Percentiles rank a stretch among this genome's conserved stretches.
phyloP scores from a whole-genome alignment of 2,797 vertebrate genomes.

The Chelonia mydas region DNA sequence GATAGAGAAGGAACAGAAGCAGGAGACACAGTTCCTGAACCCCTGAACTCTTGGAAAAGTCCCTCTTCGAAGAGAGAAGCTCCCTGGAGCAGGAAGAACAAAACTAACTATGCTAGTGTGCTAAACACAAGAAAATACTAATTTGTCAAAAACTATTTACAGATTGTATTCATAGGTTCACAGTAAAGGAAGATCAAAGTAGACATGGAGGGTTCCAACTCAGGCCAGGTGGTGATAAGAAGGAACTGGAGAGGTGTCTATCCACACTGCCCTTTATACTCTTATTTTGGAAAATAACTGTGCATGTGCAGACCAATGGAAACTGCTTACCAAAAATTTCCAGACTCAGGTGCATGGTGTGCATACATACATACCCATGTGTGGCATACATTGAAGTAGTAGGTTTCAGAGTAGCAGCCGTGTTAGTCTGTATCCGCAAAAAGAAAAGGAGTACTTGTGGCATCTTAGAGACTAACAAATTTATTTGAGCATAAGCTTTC shows the following conservation, averaged over 20 bases:
- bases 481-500: no score
- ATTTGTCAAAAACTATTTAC: neutral
- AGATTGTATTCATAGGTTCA: neutral
- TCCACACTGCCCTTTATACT: neutral
- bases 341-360: neutral
- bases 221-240: neutral
- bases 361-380: neutral
- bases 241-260: neutral
- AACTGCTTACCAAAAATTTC: neutral
- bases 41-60: neutral
- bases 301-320: neutral
- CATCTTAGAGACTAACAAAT: no score
- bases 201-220: neutral
- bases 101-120: neutral
- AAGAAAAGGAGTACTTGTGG: no score
- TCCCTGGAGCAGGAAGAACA: neutral
- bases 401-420: neutral
- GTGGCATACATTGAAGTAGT: neutral
- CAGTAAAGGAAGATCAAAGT: neutral
- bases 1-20: neutral
- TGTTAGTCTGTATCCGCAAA: no score
- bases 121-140: neutral
- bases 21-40: neutral
- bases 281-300: neutral
- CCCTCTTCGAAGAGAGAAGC: neutral